phyloP scores from a whole-genome alignment of 2,113 vertebrate genomes.

The Heloderma charlesbogerti region DNA sequence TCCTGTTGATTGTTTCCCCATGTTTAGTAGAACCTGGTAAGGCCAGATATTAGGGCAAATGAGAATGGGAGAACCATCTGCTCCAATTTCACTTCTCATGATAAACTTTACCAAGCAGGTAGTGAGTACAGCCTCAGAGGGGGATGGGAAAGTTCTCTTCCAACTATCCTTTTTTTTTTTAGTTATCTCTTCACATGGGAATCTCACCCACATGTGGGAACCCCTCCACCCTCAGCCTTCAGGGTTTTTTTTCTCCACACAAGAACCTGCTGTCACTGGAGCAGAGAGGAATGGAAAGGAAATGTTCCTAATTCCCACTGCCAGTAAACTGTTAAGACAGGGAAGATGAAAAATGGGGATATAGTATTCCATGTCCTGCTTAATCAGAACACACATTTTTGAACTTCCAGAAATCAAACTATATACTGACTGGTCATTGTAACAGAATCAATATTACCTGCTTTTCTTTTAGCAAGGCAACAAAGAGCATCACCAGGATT shows the following conservation, averaged over 20 bases:
- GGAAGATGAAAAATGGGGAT: neutral
- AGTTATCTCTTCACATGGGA: neutral
- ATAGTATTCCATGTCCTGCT: neutral
- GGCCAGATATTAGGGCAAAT: neutral
- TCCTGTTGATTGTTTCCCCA: neutral
- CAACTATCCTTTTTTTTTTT: neutral
- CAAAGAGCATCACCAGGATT: neutral
- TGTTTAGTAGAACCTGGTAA: neutral
- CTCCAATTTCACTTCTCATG: neutral
- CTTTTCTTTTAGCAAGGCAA: neutral
- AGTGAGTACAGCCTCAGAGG: neutral
- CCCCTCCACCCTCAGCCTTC: neutral
- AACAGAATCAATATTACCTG: neutral
- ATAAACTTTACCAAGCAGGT: neutral
- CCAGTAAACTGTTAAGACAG: neutral
- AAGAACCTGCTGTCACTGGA: neutral
- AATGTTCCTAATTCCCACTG: neutral
- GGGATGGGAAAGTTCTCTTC: too few relatives aligned
- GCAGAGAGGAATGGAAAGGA: neutral
- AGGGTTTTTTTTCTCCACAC: neutral
- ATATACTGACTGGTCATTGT: constrained; percentile 11
- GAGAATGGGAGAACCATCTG: neutral
- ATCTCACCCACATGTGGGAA: neutral
- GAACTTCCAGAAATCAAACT: neutral
- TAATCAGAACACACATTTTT: neutral